phyloP scores from a whole-genome alignment of 2,797 vertebrate genomes.

The Argentina silus region DNA sequence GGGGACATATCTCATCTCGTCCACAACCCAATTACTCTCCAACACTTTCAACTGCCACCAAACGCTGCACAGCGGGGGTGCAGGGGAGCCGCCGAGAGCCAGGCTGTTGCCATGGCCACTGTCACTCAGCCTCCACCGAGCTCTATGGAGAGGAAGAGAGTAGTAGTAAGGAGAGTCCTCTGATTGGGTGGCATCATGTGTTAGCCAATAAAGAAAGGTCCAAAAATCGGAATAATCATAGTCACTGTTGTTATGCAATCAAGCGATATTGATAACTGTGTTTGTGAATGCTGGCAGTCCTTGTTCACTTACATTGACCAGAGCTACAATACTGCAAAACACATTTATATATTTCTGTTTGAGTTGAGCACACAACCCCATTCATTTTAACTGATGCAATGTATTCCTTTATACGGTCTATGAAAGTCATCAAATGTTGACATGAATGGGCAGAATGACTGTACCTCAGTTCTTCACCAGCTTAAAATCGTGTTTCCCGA shows the following conservation, averaged over 20 bases:
- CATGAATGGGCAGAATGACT: too few species aligned
- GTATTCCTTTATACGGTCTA: too few species aligned
- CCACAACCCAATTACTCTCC: conserved; percentile 18
- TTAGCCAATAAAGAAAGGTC: neutral
- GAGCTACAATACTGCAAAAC: too few species aligned
- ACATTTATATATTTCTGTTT: too few species aligned
- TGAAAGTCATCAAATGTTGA: too few species aligned
- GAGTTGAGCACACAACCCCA: neutral
- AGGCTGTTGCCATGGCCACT: neutral
- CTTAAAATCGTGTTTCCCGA: neutral
- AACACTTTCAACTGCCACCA: conserved; percentile 18
- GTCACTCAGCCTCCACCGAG: conserved; percentile 5
- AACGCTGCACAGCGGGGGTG: conserved; percentile 4
- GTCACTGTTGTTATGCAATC: neutral
- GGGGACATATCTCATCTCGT: conserved; percentile 43
- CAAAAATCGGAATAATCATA: neutral
- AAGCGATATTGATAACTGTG: neutral
- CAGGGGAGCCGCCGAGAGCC: neutral
- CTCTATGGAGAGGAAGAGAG: neutral
- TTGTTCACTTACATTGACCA: too few species aligned
- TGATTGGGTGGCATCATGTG: neutral
- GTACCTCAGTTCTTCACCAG: too few species aligned
- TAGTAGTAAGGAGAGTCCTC: conserved; percentile 25
- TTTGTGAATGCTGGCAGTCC: too few species aligned
- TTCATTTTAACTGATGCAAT: neutral